Evolutionary conservation across 64 coral and sea anemone species (phyloP).

Genomic region (Cladopsammia gracilis): DNA sequence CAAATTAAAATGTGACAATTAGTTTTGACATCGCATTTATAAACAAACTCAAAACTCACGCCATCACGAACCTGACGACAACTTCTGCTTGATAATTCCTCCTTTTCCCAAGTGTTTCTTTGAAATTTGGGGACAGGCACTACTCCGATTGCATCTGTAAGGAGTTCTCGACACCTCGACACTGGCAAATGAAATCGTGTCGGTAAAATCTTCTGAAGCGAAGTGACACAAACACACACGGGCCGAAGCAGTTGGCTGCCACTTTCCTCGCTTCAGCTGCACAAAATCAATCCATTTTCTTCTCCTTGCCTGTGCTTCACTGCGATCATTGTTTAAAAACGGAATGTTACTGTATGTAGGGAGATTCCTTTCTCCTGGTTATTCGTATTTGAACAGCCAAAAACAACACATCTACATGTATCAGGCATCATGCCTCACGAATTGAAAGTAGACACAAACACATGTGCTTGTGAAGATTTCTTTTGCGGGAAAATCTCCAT

Average conservation of each 20-base stretch:
- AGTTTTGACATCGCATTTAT: background rate
- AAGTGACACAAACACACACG: conserved; percentile 18
- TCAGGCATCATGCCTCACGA: too few relatives aligned
- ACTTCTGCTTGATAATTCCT: background rate
- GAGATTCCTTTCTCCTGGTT: conserved; percentile 15
- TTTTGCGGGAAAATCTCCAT: too few relatives aligned
- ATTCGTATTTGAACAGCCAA: conserved; percentile 14
- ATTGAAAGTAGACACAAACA: too few relatives aligned
- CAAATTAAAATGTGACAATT: background rate
- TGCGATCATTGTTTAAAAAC: conserved; percentile 32
- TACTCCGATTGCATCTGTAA: background rate
- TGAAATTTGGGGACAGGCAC: background rate
- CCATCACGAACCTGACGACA: background rate
- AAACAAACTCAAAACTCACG: background rate
- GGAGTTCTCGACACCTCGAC: background rate
- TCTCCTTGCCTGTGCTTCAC: conserved; percentile 10
- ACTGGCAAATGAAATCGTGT: background rate
- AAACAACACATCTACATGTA: conserved; percentile 45
- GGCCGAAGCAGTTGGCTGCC: conserved; percentile 7
- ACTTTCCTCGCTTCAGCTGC: background rate
- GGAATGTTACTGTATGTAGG: conserved; percentile 45
- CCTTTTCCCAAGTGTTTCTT: background rate
- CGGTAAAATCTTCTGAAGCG: background rate
- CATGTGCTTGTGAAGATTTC: too few relatives aligned
- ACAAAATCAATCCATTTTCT: conserved; percentile 50